phyloP scores from a whole-genome alignment of 2,113 vertebrate species.

The Cairina moschata region DNA sequence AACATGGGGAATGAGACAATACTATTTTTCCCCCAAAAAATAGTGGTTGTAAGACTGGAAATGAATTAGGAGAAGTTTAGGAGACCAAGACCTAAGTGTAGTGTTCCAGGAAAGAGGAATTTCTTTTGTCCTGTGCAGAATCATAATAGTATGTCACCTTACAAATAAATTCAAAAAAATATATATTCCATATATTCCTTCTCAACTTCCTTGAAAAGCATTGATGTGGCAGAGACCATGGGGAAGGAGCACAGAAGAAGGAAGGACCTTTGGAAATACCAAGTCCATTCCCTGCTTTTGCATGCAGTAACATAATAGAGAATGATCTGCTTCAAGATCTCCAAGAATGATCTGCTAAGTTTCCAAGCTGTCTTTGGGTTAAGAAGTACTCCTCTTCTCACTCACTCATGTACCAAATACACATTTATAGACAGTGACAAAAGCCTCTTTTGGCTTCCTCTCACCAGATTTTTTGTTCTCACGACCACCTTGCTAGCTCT shows the following conservation, averaged over 20 bases:
- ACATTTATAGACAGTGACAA: not conserved
- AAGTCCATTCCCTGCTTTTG: not conserved
- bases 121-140: not conserved
- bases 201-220: not conserved
- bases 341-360: not conserved
- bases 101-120: not conserved
- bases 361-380: not conserved
- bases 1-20: not conserved
- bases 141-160: not conserved
- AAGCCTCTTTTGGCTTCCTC: not conserved
- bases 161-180: not conserved
- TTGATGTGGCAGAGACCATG: not conserved
- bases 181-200: not conserved
- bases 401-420: not conserved
- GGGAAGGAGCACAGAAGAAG: not conserved
- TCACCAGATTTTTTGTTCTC: not conserved
- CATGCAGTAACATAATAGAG: not conserved
- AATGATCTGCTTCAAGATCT: no score
- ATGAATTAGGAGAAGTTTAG: not conserved
- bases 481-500: not conserved
- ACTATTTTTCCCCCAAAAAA: not conserved
- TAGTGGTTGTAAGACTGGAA: not conserved
- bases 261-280: not conserved
- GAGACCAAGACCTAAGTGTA: not conserved
- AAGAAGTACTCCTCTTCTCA: not conserved